phyloP scores from a whole-genome alignment of 2,888 invertebrate genomes.

The Drosophila aldrichi region DNA sequence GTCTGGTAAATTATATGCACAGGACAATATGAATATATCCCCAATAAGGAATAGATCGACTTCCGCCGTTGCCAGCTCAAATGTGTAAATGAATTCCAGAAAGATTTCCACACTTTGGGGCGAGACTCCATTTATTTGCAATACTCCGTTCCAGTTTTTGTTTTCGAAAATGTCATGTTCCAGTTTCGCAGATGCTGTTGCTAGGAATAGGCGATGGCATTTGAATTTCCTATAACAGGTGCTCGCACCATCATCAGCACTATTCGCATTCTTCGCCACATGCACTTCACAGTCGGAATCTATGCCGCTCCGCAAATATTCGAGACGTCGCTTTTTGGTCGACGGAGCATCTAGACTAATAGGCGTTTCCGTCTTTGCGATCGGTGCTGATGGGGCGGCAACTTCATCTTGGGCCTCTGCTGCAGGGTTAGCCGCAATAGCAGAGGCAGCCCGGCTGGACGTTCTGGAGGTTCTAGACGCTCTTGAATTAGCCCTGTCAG shows the following conservation, averaged over 20 bases:
- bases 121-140: constrained; percentile 60
- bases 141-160: constrained; percentile 55
- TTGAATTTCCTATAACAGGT: constrained; percentile 56
- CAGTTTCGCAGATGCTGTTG: constrained; percentile 58
- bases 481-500: not conserved
- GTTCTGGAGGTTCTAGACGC: not conserved
- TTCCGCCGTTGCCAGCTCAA: constrained; percentile 37
- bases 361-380: not conserved
- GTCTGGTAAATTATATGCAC: constrained; percentile 59
- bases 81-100: constrained; percentile 62
- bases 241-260: constrained; percentile 9
- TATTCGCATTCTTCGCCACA: constrained; percentile 24
- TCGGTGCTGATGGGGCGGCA: no score
- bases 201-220: constrained; percentile 62
- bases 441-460: fast-evolving
- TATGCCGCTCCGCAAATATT: constrained; percentile 48
- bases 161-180: constrained; percentile 59
- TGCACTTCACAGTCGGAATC: constrained; percentile 59
- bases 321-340: constrained; percentile 37
- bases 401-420: not conserved
- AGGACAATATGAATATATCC: constrained; percentile 53
- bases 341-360: not conserved
- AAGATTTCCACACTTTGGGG: constrained; percentile 61
- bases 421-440: not conserved
- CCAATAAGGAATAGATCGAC: constrained; percentile 25